Base-by-base conservation (phyloP, 53 echinoderm and acorn worm species). In the Temnopleurus reevesii region DNA sequence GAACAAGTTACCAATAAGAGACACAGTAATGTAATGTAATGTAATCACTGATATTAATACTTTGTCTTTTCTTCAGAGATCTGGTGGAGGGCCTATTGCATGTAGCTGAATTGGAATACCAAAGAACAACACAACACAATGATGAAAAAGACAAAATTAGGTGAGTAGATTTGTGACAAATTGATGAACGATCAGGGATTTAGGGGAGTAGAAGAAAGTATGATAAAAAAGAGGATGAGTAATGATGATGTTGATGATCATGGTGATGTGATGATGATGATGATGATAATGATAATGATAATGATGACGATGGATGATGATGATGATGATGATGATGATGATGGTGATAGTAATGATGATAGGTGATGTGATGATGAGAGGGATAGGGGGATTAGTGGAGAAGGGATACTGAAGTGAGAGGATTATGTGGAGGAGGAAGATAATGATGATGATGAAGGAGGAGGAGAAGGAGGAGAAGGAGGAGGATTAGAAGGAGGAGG, bases 131-230 rank as follows among this genome's bases (percentile, higher is more conserved):
- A 71, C 71, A 41, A 41, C 38, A 71, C 1, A 18, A 71, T 71
- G 71, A 71, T 71, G 71, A 71, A 71, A 41, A 71, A 71, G 41
- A 71, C 71, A 41, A 71, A 41, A 71, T 71, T 71, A 71, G 71
- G 71, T 71, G 23, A 71, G 35, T 27, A 5, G 8, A 31, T 63
- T 63, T 33, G 5, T 56, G 18, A 56, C 23, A 19, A 4, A 15
- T 63, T 63, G 17, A n/a, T 71, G 41, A 23, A n/a, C 36, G 10
- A 49, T 12, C 10, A 12, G 49, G 9, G 9, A 15, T 49, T 15
- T 49, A 12, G 9, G 49, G 49, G 15, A 49, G 15, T 9, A 49
- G 49, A 12, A 49, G 15, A 15, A 49, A 12, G 15, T 49, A 15
- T 12, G 9, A 0, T 49, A 12, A 15, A 1, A 9, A 49, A 49